Conservation (phyloP, 2,113 vertebrate genomes). For the Bubo scandiacus region DNA sequence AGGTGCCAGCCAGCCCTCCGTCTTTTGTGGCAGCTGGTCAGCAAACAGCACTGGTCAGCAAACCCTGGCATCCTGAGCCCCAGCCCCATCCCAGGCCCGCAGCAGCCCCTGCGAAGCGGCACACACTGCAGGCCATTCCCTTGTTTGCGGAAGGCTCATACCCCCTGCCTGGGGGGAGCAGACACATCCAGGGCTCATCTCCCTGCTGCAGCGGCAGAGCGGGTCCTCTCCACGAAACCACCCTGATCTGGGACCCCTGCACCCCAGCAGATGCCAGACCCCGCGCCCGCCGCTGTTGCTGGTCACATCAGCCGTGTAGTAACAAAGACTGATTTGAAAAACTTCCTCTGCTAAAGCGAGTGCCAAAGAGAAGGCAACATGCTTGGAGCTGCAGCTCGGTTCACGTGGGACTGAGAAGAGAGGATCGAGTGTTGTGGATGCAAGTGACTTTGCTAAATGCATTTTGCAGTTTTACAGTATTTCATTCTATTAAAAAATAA, state of each 20-base stretch:
- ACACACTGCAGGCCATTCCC: background rate
- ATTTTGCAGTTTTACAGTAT: background rate
- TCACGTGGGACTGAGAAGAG: background rate
- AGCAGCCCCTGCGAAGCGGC: background rate
- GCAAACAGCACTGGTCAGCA: background rate
- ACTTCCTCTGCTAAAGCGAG: background rate
- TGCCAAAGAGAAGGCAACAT: background rate
- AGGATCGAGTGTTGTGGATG: background rate
- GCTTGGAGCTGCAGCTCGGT: background rate
- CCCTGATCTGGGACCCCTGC: background rate
- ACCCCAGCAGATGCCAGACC: background rate
- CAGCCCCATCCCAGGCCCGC: background rate
- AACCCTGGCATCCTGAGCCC: no score
- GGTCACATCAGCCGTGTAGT: accelerated
- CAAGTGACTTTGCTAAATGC: background rate
- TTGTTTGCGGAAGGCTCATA: background rate
- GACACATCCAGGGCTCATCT: background rate
- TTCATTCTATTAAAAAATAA: background rate
- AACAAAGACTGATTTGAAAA: background rate
- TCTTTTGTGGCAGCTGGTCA: background rate
- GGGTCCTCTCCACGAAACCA: background rate
- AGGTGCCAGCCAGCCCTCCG: background rate
- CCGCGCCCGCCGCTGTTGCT: accelerated
- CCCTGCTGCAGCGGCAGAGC: background rate
- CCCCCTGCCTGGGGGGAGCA: background rate